Evolutionary conservation across 2,113 vertebrate genomes (phyloP).

Genomic region (Cyanoliseus patagonus): DNA sequence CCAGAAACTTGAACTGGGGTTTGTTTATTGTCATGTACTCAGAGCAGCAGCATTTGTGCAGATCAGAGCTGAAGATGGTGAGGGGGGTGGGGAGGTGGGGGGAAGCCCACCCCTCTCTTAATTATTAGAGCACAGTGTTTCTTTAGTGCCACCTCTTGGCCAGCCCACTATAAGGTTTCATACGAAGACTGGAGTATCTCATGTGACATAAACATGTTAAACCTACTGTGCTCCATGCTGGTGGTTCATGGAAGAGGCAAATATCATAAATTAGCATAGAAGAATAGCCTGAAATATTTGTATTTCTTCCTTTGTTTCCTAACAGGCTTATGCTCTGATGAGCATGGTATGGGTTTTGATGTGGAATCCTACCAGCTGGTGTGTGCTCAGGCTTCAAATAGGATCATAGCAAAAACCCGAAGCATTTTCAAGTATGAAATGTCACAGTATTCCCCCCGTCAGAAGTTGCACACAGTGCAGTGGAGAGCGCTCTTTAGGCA

Average conservation of each 20-base stretch:
- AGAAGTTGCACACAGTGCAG: neutral
- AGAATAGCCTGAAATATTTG: neutral
- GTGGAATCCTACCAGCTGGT: neutral
- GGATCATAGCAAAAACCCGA: neutral
- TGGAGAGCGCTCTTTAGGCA: neutral
- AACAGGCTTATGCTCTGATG: neutral
- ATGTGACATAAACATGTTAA: neutral
- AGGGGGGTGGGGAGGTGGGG: neutral
- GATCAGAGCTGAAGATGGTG: neutral
- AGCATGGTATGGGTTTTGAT: neutral
- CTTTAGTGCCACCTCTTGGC: constrained; percentile 58
- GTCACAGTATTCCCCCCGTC: neutral
- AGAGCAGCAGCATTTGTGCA: constrained; percentile 31
- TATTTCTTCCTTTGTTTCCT: neutral
- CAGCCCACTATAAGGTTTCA: neutral
- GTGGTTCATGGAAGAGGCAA: neutral
- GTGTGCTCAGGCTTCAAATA: neutral
- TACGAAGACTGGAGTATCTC: neutral
- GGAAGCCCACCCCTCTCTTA: neutral
- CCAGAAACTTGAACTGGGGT: neutral
- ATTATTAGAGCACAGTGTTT: neutral
- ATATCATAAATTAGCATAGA: neutral
- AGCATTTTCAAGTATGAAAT: neutral
- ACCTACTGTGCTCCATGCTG: neutral
- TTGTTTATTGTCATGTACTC: neutral